Percentiles rank a stretch among this genome's conserved stretches.
These are phyloP conservation scores for Mylabris sibirica DNA, from an alignment of 2,888 invertebrate genomes.

Conservation along the genomic window DNA sequence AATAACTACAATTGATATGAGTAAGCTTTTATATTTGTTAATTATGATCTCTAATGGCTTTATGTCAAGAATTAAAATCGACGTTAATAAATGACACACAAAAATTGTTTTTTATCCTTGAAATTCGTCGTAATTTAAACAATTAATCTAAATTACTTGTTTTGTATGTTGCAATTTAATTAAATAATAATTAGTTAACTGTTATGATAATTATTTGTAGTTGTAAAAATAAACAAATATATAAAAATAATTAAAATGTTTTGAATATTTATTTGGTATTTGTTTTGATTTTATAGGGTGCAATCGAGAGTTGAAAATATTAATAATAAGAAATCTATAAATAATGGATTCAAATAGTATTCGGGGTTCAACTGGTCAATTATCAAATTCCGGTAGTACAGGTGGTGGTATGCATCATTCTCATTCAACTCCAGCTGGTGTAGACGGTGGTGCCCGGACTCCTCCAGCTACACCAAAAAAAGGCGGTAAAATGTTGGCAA, in stretches of 20 bases:
- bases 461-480: conserved; percentile 83
- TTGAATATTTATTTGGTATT: conserved; percentile 25
- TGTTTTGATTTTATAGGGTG: conserved; percentile 39
- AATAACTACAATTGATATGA: too few relatives aligned
- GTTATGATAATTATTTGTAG: conserved; percentile 13
- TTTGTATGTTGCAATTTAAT: conserved; percentile 27
- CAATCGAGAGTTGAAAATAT: conserved; percentile 38
- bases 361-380: conserved; percentile 59
- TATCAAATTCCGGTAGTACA: conserved; percentile 56
- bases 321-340: conserved; percentile 1
- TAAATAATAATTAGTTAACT: neutral
- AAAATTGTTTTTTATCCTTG: conserved; percentile 1
- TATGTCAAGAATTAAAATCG: neutral
- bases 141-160: conserved; percentile 14
- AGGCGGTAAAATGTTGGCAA: conserved; percentile 87
- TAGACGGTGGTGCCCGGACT: conserved; percentile 77
- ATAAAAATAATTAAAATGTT: conserved; percentile 16
- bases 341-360: conserved; percentile 50
- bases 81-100: neutral
- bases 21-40: neutral
- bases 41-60: neutral
- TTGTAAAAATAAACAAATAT: conserved; percentile 20
- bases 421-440: conserved; percentile 83
- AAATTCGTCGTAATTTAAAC: neutral
- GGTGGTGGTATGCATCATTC: conserved; percentile 77